Evolutionary conservation across 2,113 vertebrate genomes (phyloP), one percentile per base, ranked within the genome.

Genomic region (Loxodonta africana): DNA sequence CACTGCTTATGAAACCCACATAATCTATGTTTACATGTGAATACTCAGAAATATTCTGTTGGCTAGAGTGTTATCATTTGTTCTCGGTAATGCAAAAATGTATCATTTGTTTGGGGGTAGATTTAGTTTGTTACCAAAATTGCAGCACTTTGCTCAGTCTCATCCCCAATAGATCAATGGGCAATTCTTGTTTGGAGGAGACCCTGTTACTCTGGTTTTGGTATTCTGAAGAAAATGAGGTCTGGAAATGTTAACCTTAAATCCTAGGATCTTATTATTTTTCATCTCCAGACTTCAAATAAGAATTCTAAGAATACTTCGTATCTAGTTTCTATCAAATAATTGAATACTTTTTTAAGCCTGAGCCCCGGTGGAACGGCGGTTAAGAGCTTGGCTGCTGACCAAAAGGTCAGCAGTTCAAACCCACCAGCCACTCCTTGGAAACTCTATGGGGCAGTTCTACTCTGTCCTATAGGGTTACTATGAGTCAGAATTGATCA

Each of bases 151-250:
- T 60, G 20, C 23, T 4, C 6, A 77, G 76, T 23, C 18, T 11
- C 2, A 14, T 65, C 53, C 44, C 10, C 5, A 28, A 7, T 8
- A 23, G 28, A 73, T 20, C 9, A 21, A 8, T 69, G 3, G 9
- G 7, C 11, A 8, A 1, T 76, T 83, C 41, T 93, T 94, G 23
- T 94, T 82, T 17, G 18, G 17, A 67, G 1, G 73, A 37, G 1
- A 65, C 5, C 20, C 0, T 41, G 4, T 83, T 41, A 12, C 80
- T 53, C 76, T 57, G 6, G 14, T 0, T 26, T 63, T 95, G 57
- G 21, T 88, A 69, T 44, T 94, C 21, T 83, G 26, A 83, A 76
- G 30, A 89, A 95, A 67, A 65, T 73, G 69, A 91, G 20, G 44
- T 74, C 30, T 78, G 33, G 3, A 69, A 17, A 80, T 77, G 77